Evolutionary conservation across 1,140 invertebrate genomes (phyloP).

Genomic region (Bombus turneri): DNA sequence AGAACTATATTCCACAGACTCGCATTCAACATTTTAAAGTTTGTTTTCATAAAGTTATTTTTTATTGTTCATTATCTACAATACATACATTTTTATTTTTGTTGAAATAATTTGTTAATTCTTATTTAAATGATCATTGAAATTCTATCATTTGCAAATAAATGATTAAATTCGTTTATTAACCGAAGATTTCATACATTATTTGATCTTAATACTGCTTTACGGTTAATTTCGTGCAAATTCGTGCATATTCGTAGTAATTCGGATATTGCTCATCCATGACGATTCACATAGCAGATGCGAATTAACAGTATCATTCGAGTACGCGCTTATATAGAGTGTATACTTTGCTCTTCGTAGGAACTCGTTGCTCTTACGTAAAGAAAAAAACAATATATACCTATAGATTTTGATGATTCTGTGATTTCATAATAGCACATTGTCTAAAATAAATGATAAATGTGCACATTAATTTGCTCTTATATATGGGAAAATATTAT

Average conservation of each 20-base stretch:
- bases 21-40: neutral
- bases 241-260: slow-evolving; percentile 6
- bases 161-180: neutral
- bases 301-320: slow-evolving; percentile 1
- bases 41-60: neutral
- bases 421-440: neutral
- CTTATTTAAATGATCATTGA: neutral
- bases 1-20: neutral
- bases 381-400: slow-evolving; percentile 2
- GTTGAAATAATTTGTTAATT: neutral
- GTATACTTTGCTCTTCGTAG: neutral
- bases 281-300: slow-evolving; percentile 30
- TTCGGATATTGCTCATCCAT: slow-evolving; percentile 21
- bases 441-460: neutral
- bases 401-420: slow-evolving; percentile 4
- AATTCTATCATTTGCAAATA: neutral
- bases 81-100: neutral
- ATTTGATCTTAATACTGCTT: neutral
- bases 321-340: neutral
- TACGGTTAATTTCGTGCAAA: slow-evolving; percentile 4
- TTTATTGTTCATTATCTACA: neutral
- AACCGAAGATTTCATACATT: neutral
- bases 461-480: neutral
- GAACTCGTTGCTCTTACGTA: slow-evolving; percentile 33
- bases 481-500: neutral